phyloP scores from a whole-genome alignment of 2,888 invertebrate species.

The Tupiocoris notatus region DNA sequence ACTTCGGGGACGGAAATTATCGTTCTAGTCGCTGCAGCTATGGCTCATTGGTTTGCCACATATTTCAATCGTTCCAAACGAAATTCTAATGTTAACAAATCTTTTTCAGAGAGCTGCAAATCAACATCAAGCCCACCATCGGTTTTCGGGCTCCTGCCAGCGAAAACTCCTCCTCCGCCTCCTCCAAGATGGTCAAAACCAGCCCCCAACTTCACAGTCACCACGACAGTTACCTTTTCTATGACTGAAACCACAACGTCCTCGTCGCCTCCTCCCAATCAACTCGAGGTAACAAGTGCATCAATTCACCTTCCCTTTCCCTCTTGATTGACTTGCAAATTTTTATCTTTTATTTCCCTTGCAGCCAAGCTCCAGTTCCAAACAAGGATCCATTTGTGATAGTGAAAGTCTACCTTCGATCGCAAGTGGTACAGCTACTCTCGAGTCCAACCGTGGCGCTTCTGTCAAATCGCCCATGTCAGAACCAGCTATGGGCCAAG shows the following conservation, averaged over 20 bases:
- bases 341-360: too few relatives aligned
- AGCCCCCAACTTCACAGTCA: constrained; percentile 72
- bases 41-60: too few relatives aligned
- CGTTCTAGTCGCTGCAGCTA: too few relatives aligned
- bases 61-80: too few relatives aligned
- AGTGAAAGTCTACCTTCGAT: constrained; percentile 49
- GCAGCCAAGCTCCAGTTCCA: constrained; percentile 25
- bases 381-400: constrained; percentile 46
- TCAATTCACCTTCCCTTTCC: too few relatives aligned
- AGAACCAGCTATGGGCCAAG: constrained; percentile 38
- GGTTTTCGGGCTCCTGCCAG: constrained; percentile 42
- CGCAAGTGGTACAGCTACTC: constrained; percentile 45
- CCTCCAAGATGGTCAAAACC: constrained; percentile 85
- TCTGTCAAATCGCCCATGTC: constrained; percentile 44
- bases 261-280: constrained; percentile 49
- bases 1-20: too few relatives aligned
- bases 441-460: constrained; percentile 44
- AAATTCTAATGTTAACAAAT: too few relatives aligned
- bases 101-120: constrained; percentile 34
- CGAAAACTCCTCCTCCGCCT: constrained; percentile 72
- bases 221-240: constrained; percentile 82
- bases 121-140: constrained; percentile 45
- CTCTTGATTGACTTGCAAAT: too few relatives aligned
- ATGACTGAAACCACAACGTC: constrained; percentile 63
- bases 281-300: constrained; percentile 49